Base-by-base conservation (phyloP, 1,140 invertebrate species). In the Pinna nobilis region DNA sequence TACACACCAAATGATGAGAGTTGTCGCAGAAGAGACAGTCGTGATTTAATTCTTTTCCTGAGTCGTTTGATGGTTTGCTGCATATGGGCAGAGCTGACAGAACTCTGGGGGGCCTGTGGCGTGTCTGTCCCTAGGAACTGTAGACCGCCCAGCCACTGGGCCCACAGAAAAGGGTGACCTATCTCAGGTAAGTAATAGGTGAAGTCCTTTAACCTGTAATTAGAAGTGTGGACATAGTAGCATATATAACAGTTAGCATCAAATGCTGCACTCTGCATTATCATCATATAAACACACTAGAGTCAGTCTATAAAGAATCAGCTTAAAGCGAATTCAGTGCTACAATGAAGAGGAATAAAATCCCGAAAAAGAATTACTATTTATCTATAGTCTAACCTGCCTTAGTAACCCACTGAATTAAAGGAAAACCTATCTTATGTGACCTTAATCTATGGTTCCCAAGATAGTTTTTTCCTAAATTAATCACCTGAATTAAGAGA, bases 131-230 rank as follows among this genome's bases (percentile, higher is more conserved):
- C 73, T 20, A 94, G 90, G 82, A 96, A 97, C 86, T 95, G 92
- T 60, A 97, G 88, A 1, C 96, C 95, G 82, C 94, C 94, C 88
- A 98, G 92, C 88, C 92, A 92, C 88, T 98, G 97, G 1, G 94
- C 94, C 97, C 97, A 98, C 75, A 92, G 90, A 81, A 96, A 98
- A 0, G 96, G 95, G 77, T 92, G 92, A 0, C 96, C 96, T 60
- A 94, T 86, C n/a, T 87, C 79, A 32, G 67, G 32, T 28, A 91
- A 76, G 70, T 90, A 86, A 23, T 87, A 92, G 89, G 65, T 90
- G 83, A 88, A 93, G 87, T 80, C 94, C 89, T 70, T 91, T 88
- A 67, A 82, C 23, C 84, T 88, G 76, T 15, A 79, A 72, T 32
- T n/a, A 32, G 2, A 35, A 59, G 53, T 28, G 11, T 25, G 25